Conservation (phyloP, 2,888 invertebrate genomes). For the Campoplex capitator region DNA sequence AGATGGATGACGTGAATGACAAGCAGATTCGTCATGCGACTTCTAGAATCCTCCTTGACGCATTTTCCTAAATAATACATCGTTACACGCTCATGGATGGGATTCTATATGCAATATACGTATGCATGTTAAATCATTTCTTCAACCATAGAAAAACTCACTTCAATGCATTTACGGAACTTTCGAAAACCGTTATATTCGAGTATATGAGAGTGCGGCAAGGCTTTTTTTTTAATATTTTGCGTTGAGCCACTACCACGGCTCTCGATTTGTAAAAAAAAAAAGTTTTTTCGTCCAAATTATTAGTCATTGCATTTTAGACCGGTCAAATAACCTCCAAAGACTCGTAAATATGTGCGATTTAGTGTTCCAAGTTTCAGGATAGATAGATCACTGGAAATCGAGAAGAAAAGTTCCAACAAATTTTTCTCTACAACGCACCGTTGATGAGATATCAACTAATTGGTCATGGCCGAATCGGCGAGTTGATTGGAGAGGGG, state of each 20-base stretch:
- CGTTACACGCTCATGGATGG: neutral
- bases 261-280: neutral
- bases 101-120: neutral
- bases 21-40: neutral
- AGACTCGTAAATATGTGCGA: neutral
- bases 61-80: neutral
- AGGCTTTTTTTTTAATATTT: no score
- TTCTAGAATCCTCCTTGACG: neutral
- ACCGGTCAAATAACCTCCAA: neutral
- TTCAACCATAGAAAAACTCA: neutral
- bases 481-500: neutral
- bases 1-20: conserved; percentile 5
- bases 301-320: neutral
- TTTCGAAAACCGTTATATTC: no score
- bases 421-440: neutral
- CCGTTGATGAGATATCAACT: neutral
- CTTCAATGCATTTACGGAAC: neutral
- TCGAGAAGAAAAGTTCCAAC: neutral
- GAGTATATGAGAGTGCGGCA: no score
- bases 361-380: neutral
- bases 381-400: neutral
- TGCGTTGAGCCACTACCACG: no score
- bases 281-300: neutral
- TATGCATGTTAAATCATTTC: neutral
- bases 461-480: neutral